A percentile compares a stretch with the other conserved stretches of the same genome.
Conservation (phyloP, 2,113 vertebrate genomes). For the Oryzias celebensis region DNA sequence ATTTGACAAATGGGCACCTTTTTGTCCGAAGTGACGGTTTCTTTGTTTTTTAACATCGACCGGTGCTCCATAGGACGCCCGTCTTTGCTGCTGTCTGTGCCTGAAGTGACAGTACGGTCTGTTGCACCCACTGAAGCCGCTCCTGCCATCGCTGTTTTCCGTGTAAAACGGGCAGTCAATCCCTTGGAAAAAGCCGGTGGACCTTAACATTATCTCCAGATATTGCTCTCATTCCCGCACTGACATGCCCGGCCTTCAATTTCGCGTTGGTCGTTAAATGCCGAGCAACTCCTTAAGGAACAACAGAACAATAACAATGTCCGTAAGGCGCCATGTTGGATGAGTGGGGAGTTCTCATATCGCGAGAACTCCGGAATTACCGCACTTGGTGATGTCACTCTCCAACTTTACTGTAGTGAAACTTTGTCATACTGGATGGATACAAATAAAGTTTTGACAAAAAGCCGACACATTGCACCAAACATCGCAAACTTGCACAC, state of each 20-base stretch:
- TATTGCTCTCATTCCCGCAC: conserved; percentile 69
- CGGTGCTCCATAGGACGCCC: conserved; percentile 66
- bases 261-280: conserved; percentile 6
- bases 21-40: conserved; percentile 45
- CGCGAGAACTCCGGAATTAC: conserved; percentile 25
- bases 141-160: conserved; percentile 66
- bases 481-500: no score
- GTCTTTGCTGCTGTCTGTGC: conserved; percentile 77
- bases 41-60: conserved; percentile 54
- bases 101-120: conserved; percentile 95
- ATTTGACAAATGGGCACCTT: conserved; percentile 55
- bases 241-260: conserved; percentile 2
- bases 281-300: conserved; percentile 23
- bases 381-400: conserved; percentile 47
- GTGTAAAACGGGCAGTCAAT: conserved; percentile 89
- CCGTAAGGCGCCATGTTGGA: conserved; percentile 78
- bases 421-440: no score
- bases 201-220: conserved; percentile 82
- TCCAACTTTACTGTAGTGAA: no score
- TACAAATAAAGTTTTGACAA: no score
- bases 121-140: conserved; percentile 69
- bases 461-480: no score
- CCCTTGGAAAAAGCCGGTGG: conserved; percentile 92
- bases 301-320: conserved; percentile 75
- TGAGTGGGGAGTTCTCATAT: conserved; percentile 14